These are phyloP conservation scores for Listrodromus nycthemerus DNA, from an alignment of 2,888 invertebrate genomes.

Conservation along the genomic window DNA sequence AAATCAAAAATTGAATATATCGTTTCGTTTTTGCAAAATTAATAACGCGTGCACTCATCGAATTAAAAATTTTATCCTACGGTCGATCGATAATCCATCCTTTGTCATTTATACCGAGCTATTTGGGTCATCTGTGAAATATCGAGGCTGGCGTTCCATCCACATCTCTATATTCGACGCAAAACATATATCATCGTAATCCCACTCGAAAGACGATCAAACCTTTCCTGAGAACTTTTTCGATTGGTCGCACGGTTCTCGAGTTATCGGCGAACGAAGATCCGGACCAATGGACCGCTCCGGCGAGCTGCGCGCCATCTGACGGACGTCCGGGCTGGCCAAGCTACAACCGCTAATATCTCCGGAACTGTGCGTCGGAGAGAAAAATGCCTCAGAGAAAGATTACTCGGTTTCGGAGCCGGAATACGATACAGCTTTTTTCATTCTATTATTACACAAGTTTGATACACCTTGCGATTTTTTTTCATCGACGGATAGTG, in stretches of 20 bases:
- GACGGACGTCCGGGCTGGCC: not conserved
- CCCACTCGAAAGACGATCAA: not conserved
- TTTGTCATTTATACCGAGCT: too few relatives aligned
- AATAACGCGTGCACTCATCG: too few relatives aligned
- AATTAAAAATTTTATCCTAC: too few relatives aligned
- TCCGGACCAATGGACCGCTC: not conserved
- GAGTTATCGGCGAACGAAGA: not conserved
- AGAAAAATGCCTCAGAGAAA: not conserved
- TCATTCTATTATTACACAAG: not conserved
- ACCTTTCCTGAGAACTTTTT: constrained; percentile 2
- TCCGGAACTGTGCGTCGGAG: not conserved
- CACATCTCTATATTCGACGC: too few relatives aligned
- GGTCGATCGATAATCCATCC: too few relatives aligned
- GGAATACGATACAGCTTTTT: constrained; percentile 1
- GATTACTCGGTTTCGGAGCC: not conserved
- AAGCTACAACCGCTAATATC: not conserved
- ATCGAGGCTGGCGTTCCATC: too few relatives aligned
- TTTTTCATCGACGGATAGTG: not conserved
- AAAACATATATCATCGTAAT: not conserved
- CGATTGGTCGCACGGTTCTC: not conserved
- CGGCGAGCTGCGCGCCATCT: not conserved
- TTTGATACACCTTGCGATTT: not conserved
- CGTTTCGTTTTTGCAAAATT: too few relatives aligned
- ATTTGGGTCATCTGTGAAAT: too few relatives aligned
- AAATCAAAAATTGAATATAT: not conserved